These are phyloP conservation scores for Albula glossodonta DNA, from an alignment of 2,113 vertebrate genomes.

Conservation along the genomic window DNA sequence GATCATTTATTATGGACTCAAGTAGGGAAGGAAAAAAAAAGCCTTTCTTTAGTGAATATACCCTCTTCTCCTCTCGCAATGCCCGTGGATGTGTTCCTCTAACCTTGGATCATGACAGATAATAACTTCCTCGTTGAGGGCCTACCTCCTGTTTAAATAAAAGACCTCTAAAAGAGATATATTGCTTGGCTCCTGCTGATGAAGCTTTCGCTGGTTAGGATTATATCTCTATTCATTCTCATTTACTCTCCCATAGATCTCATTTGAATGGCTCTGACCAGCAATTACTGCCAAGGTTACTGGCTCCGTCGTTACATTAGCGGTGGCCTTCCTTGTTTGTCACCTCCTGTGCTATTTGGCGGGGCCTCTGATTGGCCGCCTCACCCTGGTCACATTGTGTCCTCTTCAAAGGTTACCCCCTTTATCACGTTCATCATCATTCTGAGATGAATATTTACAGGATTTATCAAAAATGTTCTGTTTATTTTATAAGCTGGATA, in stretches of 20 bases:
- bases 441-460: neutral
- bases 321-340: conserved; percentile 34
- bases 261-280: conserved; percentile 66
- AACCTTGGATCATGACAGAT: conserved; percentile 72
- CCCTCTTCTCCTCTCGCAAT: conserved; percentile 68
- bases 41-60: conserved; percentile 54
- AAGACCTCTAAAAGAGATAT: conserved; percentile 69
- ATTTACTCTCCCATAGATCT: conserved; percentile 62
- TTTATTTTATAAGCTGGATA: neutral
- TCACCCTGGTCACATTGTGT: neutral
- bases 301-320: conserved; percentile 46
- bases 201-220: conserved; percentile 62
- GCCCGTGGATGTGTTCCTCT: conserved; percentile 58
- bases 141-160: conserved; percentile 59
- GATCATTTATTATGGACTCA: conserved; percentile 71
- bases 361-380: neutral
- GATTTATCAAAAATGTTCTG: neutral
- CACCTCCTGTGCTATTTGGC: conserved; percentile 24
- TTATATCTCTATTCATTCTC: conserved; percentile 71
- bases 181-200: conserved; percentile 57
- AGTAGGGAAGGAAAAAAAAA: conserved; percentile 64
- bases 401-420: neutral
- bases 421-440: neutral
- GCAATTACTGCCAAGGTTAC: conserved; percentile 69
- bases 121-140: conserved; percentile 73